These are phyloP conservation scores for Dynastes hyllus DNA, from an alignment of 2,888 invertebrate genomes.

Conservation along the genomic window DNA sequence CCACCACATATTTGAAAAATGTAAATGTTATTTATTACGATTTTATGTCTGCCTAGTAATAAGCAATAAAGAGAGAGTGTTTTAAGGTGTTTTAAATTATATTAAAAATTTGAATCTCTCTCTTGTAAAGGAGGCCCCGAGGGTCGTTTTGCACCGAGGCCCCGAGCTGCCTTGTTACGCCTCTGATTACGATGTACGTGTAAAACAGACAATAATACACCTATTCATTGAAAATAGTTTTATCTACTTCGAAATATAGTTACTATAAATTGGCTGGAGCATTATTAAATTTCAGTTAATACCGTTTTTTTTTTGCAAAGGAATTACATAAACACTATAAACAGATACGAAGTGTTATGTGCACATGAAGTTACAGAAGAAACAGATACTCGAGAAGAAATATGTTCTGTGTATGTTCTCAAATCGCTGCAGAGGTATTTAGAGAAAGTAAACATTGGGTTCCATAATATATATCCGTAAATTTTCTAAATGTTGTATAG, in stretches of 20 bases:
- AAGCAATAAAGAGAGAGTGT: too few species aligned
- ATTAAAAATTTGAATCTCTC: too few species aligned
- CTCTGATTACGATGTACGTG: too few species aligned
- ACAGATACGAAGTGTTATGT: slow-evolving; percentile 5
- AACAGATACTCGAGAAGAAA: slow-evolving; percentile 17
- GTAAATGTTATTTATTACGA: too few species aligned
- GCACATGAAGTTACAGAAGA: neutral
- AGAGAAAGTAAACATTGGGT: slow-evolving; percentile 9
- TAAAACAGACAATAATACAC: neutral
- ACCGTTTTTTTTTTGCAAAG: neutral
- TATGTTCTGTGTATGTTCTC: slow-evolving; percentile 10
- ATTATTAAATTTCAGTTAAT: neutral
- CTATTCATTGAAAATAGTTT: neutral
- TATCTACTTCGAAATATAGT: neutral
- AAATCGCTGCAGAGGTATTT: slow-evolving; percentile 1
- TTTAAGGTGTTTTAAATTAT: too few species aligned
- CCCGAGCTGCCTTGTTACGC: too few species aligned
- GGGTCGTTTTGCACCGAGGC: too few species aligned
- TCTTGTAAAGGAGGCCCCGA: too few species aligned
- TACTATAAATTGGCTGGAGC: neutral
- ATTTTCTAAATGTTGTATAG: slow-evolving; percentile 13
- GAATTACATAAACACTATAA: slow-evolving; percentile 13
- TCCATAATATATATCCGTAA: slow-evolving; percentile 11
- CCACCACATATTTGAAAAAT: too few species aligned
- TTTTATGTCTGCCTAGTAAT: too few species aligned